Conservation (phyloP, 2,888 invertebrate species). For the Rambutsinella grinnellia region DNA sequence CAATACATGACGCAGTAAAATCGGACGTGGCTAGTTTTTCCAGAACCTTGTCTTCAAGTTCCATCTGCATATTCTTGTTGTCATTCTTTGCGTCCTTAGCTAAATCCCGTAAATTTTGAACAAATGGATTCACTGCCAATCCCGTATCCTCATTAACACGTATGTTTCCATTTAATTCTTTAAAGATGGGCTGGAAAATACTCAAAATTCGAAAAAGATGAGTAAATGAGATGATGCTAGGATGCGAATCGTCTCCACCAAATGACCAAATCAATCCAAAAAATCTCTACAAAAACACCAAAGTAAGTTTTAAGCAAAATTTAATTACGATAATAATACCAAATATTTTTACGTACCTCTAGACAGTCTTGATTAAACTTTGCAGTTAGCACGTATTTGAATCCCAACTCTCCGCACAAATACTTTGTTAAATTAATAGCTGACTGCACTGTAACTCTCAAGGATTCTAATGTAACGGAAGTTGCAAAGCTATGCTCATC, state of each 20-base stretch:
- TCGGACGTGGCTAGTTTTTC: not conserved
- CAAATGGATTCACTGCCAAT: not conserved
- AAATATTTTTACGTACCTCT: too few species aligned
- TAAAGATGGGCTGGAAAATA: slow-evolving; percentile 6
- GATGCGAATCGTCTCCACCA: slow-evolving; percentile 35
- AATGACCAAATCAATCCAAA: slow-evolving; percentile 28
- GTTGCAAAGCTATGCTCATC: slow-evolving; percentile 33
- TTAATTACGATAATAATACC: too few species aligned
- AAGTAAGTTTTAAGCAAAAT: too few species aligned
- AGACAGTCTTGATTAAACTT: slow-evolving; percentile 11
- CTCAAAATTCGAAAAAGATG: slow-evolving; percentile 16
- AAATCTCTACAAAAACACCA: slow-evolving; percentile 21
- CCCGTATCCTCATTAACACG: not conserved
- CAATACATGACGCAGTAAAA: not conserved
- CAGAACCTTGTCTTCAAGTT: not conserved
- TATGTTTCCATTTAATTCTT: not conserved
- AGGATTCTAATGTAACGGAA: slow-evolving; percentile 11
- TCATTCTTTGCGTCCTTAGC: too few species aligned
- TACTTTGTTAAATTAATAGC: not conserved
- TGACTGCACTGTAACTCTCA: slow-evolving; percentile 2
- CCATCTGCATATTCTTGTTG: too few species aligned
- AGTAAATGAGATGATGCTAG: slow-evolving; percentile 10
- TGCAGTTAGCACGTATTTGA: slow-evolving; percentile 12
- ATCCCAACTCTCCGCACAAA: slow-evolving; percentile 12
- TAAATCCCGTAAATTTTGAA: not conserved